These are phyloP conservation scores for Alosa alosa DNA, from an alignment of 2,113 vertebrate genomes.

Conservation along the genomic window DNA sequence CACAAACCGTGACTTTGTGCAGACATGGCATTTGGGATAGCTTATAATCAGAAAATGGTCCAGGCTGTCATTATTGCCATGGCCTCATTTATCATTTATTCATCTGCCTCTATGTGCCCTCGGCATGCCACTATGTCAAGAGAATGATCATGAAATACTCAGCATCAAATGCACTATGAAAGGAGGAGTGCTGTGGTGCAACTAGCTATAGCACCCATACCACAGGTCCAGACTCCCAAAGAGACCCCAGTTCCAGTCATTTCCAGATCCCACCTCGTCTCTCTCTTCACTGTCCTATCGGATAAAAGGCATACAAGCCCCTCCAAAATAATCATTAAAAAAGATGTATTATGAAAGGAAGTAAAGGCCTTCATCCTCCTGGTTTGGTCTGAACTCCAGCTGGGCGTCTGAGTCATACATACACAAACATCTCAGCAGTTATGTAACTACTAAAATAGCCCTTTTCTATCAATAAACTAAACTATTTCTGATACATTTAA, in stretches of 20 bases:
- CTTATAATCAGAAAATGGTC: background rate
- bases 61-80: background rate
- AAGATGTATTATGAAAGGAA: background rate
- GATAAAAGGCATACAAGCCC: too few species aligned
- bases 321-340: too few species aligned
- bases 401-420: background rate
- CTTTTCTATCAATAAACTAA: background rate
- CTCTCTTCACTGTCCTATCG: too few species aligned
- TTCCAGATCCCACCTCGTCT: too few species aligned
- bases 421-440: conserved; percentile 4
- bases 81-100: background rate
- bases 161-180: background rate
- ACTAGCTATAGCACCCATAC: too few species aligned
- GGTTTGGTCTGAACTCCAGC: background rate
- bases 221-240: too few species aligned
- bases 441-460: background rate
- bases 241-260: too few species aligned
- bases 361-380: background rate
- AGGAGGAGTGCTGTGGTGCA: too few species aligned
- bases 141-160: background rate
- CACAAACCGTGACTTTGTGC: background rate
- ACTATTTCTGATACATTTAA: background rate
- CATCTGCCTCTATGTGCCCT: background rate
- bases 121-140: background rate
- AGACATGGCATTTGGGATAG: background rate